These are phyloP conservation scores for Euborellia annulipes DNA, from an alignment of 1,140 invertebrate genomes.

Conservation along the genomic window DNA sequence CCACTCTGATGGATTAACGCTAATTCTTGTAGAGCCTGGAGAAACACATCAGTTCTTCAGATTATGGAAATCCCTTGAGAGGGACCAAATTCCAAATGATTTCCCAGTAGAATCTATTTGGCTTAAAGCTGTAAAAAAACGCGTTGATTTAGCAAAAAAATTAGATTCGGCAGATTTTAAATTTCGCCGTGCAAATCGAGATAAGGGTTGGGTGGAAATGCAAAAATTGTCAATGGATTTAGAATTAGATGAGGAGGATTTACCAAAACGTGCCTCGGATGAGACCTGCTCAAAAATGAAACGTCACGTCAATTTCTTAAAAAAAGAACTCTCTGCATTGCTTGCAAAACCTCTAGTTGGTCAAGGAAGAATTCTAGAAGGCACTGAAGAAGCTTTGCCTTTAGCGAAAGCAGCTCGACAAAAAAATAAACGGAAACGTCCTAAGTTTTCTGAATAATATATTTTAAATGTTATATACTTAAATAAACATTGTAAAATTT, in stretches of 20 bases:
- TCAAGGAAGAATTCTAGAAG: too few species aligned
- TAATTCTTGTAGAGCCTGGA: constrained; percentile 78
- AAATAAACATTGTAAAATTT: too few species aligned
- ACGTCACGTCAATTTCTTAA: too few species aligned
- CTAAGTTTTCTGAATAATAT: too few species aligned
- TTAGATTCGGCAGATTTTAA: constrained; percentile 61
- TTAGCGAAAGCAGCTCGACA: too few species aligned
- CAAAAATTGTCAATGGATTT: constrained; percentile 76
- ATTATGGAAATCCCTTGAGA: constrained; percentile 64
- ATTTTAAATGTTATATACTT: too few species aligned
- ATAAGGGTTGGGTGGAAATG: constrained; percentile 69
- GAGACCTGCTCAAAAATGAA: too few species aligned
- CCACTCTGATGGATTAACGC: constrained; percentile 70
- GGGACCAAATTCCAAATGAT: constrained; percentile 68
- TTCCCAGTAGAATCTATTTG: constrained; percentile 63
- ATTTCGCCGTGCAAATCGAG: constrained; percentile 43
- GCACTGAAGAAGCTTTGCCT: too few species aligned
- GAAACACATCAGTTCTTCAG: constrained; percentile 69
- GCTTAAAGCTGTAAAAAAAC: constrained; percentile 46
- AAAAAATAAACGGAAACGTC: too few species aligned
- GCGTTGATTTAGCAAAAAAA: constrained; percentile 59
- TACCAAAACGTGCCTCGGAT: constrained; percentile 12
- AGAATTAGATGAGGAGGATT: constrained; percentile 55
- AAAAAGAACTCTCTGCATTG: too few species aligned
- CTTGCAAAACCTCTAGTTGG: too few species aligned